These are phyloP conservation scores for Patella pellucida DNA, from an alignment of 2,888 invertebrate species.

Conservation along the genomic window DNA sequence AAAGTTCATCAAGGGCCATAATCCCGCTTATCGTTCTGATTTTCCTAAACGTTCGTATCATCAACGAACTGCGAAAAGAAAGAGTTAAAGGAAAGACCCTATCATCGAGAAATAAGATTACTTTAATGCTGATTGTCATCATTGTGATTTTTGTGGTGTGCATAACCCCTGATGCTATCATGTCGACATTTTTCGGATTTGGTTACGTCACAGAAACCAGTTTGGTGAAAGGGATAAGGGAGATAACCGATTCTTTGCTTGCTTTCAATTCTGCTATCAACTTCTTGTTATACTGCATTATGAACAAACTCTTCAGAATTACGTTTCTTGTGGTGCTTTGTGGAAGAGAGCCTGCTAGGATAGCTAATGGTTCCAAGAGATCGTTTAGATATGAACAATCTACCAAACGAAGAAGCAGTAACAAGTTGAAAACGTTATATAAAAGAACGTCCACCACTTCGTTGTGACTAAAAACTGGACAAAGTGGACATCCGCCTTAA, in stretches of 20 bases:
- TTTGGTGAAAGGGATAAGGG: conserved; percentile 65
- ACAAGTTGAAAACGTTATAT: not conserved
- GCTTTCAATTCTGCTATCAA: conserved; percentile 68
- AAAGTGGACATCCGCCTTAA: no score
- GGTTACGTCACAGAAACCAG: conserved; percentile 67
- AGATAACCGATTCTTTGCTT: conserved; percentile 68
- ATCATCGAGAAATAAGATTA: conserved; percentile 66
- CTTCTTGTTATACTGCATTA: conserved; percentile 66
- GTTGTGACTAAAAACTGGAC: no score
- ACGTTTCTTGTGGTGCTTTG: conserved; percentile 63
- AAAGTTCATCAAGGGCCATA: conserved; percentile 63
- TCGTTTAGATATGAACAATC: not conserved
- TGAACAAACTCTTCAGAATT: conserved; percentile 65
- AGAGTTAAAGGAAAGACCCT: conserved; percentile 59
- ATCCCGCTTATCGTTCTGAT: conserved; percentile 66
- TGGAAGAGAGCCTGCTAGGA: conserved; percentile 19
- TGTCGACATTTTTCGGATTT: conserved; percentile 68
- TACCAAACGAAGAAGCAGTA: not conserved
- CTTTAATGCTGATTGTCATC: conserved; percentile 67
- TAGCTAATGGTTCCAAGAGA: not conserved
- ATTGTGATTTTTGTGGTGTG: conserved; percentile 68
- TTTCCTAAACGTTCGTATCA: conserved; percentile 63
- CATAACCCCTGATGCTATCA: conserved; percentile 68
- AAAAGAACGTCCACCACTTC: not conserved
- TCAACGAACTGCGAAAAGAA: conserved; percentile 60